Evolutionary conservation across 2,797 vertebrate species (phyloP), one percentile per base, ranked within the genome.

Genomic region (Crypturellus tataupa): DNA sequence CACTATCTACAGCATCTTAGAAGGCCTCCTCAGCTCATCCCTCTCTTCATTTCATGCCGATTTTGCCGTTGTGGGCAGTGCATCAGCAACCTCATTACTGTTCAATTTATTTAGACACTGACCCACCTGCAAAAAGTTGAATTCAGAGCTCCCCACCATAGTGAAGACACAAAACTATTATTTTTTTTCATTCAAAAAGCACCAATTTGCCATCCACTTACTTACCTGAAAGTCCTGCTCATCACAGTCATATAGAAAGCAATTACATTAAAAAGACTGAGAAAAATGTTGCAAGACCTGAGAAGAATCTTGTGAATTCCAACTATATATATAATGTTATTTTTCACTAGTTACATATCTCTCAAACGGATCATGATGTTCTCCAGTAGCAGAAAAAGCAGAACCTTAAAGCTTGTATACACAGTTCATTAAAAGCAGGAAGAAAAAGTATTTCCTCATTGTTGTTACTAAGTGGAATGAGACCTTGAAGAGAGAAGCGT

Each of bases 231-330:
- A 91, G 3, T 67, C 24, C 24, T 78, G 24, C 27, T 89, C 47
- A 44, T 59, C n/a, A 20, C 46, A 87, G 56, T 17, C 24, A 14
- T 12, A 80, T 9, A 55, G 70, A 81, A 77, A 17, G 21, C 11
- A 93, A 55, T 39, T 11, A 31, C 20, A 5, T 55, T 49, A 44
- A 75, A 88, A 76, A 90, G 51, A 53, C 27, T 53, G 25, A 37
- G n/a, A 76, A 90, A 29, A 1, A 0, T 4, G 14, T 47, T 0
- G 0, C 35, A 68, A 64, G 40, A 47, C 33, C 60, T 0, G 3
- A 87, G 9, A 73, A 18, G 17, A 90, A 55, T 67, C 6, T 24
- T 24, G 7, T 39, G 35, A 70, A 25, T 20, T 29, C 25, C 10
- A 37, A 60, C 5, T 21, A 65, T 42, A 42, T 42, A 49, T 23